Evolutionary conservation across 2,797 vertebrate genomes (phyloP).

Genomic region (Anguilla obscura): DNA sequence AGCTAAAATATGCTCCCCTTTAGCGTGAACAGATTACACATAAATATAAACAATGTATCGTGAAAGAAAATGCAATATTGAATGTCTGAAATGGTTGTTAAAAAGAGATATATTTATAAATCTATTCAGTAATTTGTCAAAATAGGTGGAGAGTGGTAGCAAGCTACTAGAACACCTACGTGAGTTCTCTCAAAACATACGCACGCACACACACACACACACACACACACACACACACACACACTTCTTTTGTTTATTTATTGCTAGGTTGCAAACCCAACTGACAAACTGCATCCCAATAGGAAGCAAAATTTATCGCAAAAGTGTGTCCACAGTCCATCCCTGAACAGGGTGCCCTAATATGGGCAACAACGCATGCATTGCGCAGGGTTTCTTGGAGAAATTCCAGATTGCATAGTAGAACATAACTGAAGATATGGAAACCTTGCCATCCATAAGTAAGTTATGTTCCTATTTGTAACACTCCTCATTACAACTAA

Average conservation of each 20-base stretch:
- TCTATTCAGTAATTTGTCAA: not conserved
- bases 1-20: not conserved
- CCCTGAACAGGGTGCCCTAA: not conserved
- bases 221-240: not conserved
- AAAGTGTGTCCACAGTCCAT: not conserved
- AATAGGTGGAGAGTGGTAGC: not conserved
- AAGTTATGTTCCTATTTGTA: not conserved
- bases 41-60: not conserved
- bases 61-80: not conserved
- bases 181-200: too few relatives aligned
- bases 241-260: not conserved
- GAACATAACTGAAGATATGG: not conserved
- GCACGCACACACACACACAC: not conserved
- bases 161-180: not conserved
- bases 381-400: constrained; percentile 1
- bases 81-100: not conserved
- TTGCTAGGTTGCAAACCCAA: not conserved
- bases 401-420: not conserved
- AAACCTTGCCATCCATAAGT: not conserved
- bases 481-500: not conserved
- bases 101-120: not conserved
- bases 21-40: not conserved
- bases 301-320: not conserved
- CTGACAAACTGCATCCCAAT: not conserved
- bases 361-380: not conserved